Conservation (phyloP, 2,888 invertebrate genomes). For the Trisateles emortualis region DNA sequence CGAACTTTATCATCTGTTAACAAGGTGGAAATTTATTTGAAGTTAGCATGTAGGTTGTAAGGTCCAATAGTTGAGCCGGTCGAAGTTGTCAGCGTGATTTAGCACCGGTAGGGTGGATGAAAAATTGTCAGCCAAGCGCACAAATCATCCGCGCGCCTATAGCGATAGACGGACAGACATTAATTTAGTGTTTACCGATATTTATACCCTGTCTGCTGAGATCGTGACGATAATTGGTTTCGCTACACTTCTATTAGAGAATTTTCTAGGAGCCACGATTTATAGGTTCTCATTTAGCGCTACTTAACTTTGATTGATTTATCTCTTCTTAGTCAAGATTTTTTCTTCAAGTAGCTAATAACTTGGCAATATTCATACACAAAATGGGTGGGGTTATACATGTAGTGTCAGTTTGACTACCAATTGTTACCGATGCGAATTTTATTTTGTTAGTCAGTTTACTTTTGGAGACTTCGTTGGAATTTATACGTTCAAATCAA, state of each 20-base stretch:
- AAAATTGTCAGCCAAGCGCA: slow-evolving; percentile 61
- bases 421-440: too few relatives aligned
- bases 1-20: slow-evolving; percentile 1
- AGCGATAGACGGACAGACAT: slow-evolving; percentile 51
- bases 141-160: slow-evolving; percentile 65
- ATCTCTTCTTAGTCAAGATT: background rate
- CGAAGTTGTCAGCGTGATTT: slow-evolving; percentile 62
- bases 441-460: too few relatives aligned
- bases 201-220: slow-evolving; percentile 45
- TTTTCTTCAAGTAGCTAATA: background rate
- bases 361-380: too few relatives aligned
- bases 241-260: slow-evolving; percentile 27
- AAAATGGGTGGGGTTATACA: too few relatives aligned
- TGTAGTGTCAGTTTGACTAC: too few relatives aligned
- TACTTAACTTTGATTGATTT: background rate
- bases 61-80: slow-evolving; percentile 31
- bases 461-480: too few relatives aligned
- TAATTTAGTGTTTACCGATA: slow-evolving; percentile 60
- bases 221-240: slow-evolving; percentile 45
- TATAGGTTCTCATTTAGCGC: background rate
- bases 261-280: background rate
- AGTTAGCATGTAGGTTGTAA: background rate
- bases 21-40: slow-evolving; percentile 21
- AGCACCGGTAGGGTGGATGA: slow-evolving; percentile 60
- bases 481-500: too few relatives aligned